Percentiles rank a stretch among this genome's conserved stretches.
phyloP scores from a whole-genome alignment of 1,140 invertebrate species.

The Tetramorium simillimum region DNA sequence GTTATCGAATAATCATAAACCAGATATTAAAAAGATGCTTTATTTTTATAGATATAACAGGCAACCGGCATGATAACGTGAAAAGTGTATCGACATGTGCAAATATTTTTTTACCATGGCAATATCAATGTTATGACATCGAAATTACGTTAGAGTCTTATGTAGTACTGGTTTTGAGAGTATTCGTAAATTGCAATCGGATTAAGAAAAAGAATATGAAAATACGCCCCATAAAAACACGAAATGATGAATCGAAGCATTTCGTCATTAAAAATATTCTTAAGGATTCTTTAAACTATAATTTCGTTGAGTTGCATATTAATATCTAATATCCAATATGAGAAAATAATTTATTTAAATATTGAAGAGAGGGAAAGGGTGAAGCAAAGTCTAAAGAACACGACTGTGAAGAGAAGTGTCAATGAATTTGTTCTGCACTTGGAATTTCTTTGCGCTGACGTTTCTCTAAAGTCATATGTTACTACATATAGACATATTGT shows the following conservation, averaged over 20 bases:
- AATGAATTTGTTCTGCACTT: background rate
- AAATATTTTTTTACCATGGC: background rate
- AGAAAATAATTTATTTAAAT: background rate
- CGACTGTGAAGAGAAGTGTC: background rate
- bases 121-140: background rate
- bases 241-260: background rate
- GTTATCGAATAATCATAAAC: background rate
- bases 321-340: background rate
- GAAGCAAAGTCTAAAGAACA: background rate
- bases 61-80: background rate
- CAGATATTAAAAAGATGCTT: background rate
- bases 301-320: background rate
- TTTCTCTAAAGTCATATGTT: background rate
- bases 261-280: background rate
- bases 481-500: background rate
- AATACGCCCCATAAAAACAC: background rate
- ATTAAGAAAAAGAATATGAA: background rate
- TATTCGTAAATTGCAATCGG: background rate
- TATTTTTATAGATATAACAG: background rate
- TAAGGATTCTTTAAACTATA: background rate
- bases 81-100: background rate
- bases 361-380: background rate
- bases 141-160: background rate
- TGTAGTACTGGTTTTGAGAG: background rate
- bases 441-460: background rate